phyloP scores from a whole-genome alignment of 2,113 vertebrate species.

The Tragelaphus buxtoni region DNA sequence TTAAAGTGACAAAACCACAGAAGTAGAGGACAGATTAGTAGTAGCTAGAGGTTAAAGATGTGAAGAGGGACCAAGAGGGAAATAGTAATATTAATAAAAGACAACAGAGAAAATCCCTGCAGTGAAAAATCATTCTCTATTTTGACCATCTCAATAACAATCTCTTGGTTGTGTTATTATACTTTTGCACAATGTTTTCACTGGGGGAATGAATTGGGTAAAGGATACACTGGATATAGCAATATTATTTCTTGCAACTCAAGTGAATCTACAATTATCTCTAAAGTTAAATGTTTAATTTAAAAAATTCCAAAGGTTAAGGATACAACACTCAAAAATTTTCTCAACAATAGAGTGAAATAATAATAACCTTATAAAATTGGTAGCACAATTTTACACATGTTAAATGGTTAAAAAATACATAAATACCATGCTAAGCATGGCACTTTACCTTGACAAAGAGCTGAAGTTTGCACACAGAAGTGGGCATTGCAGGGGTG shows the following conservation, averaged over 20 bases:
- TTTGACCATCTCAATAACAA: neutral
- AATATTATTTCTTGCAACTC: neutral
- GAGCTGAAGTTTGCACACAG: neutral
- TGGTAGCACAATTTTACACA: neutral
- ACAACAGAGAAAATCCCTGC: neutral
- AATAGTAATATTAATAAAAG: neutral
- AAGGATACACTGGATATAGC: neutral
- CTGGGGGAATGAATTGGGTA: neutral
- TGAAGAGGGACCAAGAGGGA: neutral
- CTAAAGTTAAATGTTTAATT: neutral
- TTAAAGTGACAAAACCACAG: neutral
- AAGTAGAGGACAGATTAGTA: neutral
- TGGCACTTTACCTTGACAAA: neutral
- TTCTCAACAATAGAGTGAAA: neutral
- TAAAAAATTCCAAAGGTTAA: neutral
- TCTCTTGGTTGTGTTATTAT: neutral
- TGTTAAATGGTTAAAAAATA: neutral
- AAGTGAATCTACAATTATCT: neutral
- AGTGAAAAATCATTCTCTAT: neutral
- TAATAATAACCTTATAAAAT: neutral
- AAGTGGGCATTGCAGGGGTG: neutral
- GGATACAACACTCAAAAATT: neutral
- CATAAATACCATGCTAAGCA: neutral
- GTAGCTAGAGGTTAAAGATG: neutral
- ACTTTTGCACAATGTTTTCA: neutral